These are phyloP conservation scores for Gasterosteus aculeatus DNA, from an alignment of 2,113 vertebrate species.

Conservation along the genomic window DNA sequence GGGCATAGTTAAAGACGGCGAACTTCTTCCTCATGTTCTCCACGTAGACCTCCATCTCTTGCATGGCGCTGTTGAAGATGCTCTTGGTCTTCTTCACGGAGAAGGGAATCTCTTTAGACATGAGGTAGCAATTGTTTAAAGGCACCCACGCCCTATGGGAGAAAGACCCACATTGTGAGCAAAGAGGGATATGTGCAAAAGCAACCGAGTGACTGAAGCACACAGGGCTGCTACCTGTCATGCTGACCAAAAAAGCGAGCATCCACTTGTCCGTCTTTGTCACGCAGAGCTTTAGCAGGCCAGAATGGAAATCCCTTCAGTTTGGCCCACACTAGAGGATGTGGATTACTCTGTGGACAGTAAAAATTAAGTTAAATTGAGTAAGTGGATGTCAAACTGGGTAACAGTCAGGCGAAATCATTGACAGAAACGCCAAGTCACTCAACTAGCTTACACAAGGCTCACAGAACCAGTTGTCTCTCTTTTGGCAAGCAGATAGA, in stretches of 20 bases:
- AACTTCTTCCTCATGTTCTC: conserved; percentile 97
- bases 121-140: conserved; percentile 99
- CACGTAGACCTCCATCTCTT: conserved; percentile 99
- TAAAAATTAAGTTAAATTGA: no score
- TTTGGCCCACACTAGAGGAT: conserved; percentile 98
- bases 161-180: conserved; percentile 34
- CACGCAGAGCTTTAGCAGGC: conserved; percentile 97
- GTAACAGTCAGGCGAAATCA: conserved; percentile 21
- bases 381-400: conserved; percentile 8
- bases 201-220: not conserved
- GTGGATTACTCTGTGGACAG: conserved; percentile 93
- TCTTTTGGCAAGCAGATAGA: conserved; percentile 98
- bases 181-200: not conserved
- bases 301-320: conserved; percentile 99
- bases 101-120: conserved; percentile 99
- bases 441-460: conserved; percentile 91
- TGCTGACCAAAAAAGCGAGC: conserved; percentile 99
- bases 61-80: conserved; percentile 99
- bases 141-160: conserved; percentile 95
- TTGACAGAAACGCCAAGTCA: conserved; percentile 33
- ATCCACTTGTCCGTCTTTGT: conserved; percentile 98
- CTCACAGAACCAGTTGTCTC: conserved; percentile 99
- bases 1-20: conserved; percentile 96
- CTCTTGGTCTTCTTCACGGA: conserved; percentile 99
- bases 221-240: conserved; percentile 86